Conservation (phyloP, 2,113 vertebrate genomes). For the Beaufortia kweichowensis region DNA sequence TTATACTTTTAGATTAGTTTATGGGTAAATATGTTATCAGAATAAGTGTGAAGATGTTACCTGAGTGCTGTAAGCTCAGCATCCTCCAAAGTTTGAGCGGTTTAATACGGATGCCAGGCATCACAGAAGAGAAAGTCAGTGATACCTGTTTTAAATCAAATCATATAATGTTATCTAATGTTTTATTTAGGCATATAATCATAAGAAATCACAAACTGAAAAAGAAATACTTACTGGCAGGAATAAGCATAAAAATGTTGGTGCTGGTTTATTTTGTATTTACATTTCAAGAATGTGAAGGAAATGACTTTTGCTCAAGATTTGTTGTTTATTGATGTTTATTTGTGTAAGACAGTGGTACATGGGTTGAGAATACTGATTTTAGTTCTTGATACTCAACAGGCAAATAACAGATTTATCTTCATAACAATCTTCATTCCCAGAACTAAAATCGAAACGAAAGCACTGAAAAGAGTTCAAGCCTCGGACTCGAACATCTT, state of each 20-base stretch:
- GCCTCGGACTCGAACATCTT: slow-evolving; percentile 97
- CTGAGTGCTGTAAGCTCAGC: not conserved
- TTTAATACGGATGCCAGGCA: too few species aligned
- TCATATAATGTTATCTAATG: not conserved
- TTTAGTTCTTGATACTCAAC: not conserved
- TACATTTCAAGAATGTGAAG: too few species aligned
- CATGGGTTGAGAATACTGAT: not conserved
- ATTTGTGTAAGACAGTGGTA: slow-evolving; percentile 9
- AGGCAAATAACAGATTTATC: not conserved
- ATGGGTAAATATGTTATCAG: too few species aligned
- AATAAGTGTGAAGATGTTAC: not conserved
- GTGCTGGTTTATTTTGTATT: not conserved
- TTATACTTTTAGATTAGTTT: too few species aligned
- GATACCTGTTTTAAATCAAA: slow-evolving; percentile 3
- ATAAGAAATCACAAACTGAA: not conserved
- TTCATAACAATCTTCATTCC: not conserved
- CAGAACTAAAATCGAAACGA: not conserved
- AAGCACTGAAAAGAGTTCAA: slow-evolving; percentile 70
- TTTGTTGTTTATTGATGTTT: not conserved
- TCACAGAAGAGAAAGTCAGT: not conserved
- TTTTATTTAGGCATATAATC: not conserved
- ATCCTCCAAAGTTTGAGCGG: too few species aligned
- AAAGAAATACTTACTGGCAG: slow-evolving; percentile 10
- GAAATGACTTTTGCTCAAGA: slow-evolving; percentile 2
- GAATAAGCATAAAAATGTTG: not conserved